These are phyloP conservation scores for Labeo rohita DNA, from an alignment of 2,113 vertebrate species.

Conservation along the genomic window DNA sequence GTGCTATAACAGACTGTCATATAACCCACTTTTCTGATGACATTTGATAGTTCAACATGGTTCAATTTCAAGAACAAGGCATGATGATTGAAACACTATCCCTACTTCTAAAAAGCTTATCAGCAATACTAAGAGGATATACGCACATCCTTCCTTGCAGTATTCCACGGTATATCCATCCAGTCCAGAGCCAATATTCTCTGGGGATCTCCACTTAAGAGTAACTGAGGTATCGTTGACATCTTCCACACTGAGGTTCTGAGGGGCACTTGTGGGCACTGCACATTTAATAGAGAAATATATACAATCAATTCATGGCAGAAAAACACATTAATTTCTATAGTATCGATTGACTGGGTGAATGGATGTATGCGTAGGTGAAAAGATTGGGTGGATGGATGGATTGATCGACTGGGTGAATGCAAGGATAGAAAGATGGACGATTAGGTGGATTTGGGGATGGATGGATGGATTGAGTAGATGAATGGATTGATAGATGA, in stretches of 20 bases:
- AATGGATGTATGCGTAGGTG: not conserved
- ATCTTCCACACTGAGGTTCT: slow-evolving; percentile 80
- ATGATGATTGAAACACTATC: slow-evolving; percentile 23
- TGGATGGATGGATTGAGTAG: no score
- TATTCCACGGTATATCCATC: slow-evolving; percentile 87
- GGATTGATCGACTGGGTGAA: not conserved
- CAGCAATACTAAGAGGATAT: slow-evolving; percentile 1
- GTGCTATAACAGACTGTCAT: slow-evolving; percentile 62
- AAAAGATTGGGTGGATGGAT: not conserved
- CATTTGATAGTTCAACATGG: slow-evolving; percentile 18
- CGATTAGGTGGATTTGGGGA: not conserved
- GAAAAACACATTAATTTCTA: not conserved
- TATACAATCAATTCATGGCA: not conserved
- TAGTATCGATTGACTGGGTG: not conserved
- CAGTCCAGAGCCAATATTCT: slow-evolving; percentile 76
- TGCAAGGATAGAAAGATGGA: not conserved
- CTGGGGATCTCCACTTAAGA: slow-evolving; percentile 84
- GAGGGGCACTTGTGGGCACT: slow-evolving; percentile 84
- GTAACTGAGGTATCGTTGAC: slow-evolving; percentile 82
- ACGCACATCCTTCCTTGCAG: slow-evolving; percentile 88
- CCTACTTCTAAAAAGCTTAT: slow-evolving; percentile 10
- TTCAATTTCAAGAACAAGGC: slow-evolving; percentile 39
- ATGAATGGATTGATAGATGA: not conserved
- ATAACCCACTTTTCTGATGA: slow-evolving; percentile 29
- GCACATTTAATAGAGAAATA: slow-evolving; percentile 28